Percentiles rank a stretch among this genome's conserved stretches.
Evolutionary conservation across 2,888 invertebrate species (phyloP).

Genomic region (Latheticus oryzae): DNA sequence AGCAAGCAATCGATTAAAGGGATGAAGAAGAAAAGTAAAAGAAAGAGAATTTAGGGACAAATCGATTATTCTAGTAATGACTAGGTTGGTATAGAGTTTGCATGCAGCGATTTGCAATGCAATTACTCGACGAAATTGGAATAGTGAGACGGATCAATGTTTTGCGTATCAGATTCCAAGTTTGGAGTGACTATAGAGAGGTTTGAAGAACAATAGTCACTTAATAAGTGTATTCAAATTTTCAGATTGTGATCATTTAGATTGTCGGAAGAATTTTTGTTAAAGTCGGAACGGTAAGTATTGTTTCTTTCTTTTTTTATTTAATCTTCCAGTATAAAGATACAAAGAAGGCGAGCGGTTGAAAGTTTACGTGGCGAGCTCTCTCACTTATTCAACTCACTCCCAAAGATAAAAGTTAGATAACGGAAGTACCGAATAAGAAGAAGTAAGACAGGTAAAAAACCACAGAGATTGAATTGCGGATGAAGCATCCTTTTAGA

Average conservation of each 20-base stretch:
- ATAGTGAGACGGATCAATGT: slow-evolving; percentile 20
- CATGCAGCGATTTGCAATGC: slow-evolving; percentile 36
- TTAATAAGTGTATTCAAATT: slow-evolving; percentile 37
- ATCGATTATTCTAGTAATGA: slow-evolving; percentile 33
- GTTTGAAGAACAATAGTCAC: slow-evolving; percentile 30
- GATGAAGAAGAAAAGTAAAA: slow-evolving; percentile 25
- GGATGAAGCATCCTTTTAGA: slow-evolving; percentile 59
- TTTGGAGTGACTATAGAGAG: slow-evolving; percentile 1
- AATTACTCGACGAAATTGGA: slow-evolving; percentile 33
- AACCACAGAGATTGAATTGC: slow-evolving; percentile 59
- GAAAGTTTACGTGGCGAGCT: slow-evolving; percentile 46
- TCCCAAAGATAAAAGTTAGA: slow-evolving; percentile 55
- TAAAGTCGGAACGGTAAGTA: slow-evolving; percentile 32
- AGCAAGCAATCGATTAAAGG: slow-evolving; percentile 29
- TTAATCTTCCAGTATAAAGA: slow-evolving; percentile 53
- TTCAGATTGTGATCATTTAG: slow-evolving; percentile 6
- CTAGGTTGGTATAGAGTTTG: slow-evolving; percentile 20
- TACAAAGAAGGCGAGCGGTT: slow-evolving; percentile 43
- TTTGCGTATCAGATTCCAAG: slow-evolving; percentile 25
- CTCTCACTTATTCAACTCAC: slow-evolving; percentile 47
- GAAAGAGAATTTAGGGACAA: slow-evolving; percentile 12
- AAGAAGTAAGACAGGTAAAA: slow-evolving; percentile 55
- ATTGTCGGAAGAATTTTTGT: slow-evolving; percentile 26
- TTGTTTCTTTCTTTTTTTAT: slow-evolving; percentile 55
- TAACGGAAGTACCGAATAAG: slow-evolving; percentile 50